phyloP scores from a whole-genome alignment of 2,113 vertebrate genomes.

The Hepsetus odoe region DNA sequence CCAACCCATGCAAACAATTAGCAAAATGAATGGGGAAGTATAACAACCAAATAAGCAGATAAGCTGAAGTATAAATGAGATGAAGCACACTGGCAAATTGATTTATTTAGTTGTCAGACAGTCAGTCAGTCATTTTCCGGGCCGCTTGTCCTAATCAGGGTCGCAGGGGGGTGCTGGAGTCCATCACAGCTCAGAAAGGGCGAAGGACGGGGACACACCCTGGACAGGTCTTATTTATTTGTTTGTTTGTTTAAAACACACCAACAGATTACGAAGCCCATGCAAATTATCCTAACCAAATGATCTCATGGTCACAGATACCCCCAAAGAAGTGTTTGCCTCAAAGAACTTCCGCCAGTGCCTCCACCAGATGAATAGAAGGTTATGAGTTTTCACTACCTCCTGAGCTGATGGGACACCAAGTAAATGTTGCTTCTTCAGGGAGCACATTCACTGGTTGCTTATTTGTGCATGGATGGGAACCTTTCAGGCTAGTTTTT shows the following conservation, averaged over 20 bases:
- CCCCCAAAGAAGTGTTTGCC: constrained; percentile 2
- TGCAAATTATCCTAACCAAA: constrained; percentile 10
- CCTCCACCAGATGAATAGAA: neutral
- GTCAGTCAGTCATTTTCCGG: no score
- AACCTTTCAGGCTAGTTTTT: neutral
- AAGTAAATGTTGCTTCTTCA: no score
- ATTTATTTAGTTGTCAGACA: no score
- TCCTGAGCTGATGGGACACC: no score
- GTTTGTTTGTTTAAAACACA: no score
- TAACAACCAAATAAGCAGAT: neutral
- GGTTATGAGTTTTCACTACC: neutral
- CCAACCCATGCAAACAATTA: neutral
- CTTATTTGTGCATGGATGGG: no score
- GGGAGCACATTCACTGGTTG: neutral
- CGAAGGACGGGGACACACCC: no score
- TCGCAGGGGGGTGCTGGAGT: no score
- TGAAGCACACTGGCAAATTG: constrained; percentile 9
- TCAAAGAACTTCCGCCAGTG: neutral
- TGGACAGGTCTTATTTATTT: no score
- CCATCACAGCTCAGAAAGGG: no score
- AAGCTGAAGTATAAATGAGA: constrained; percentile 20
- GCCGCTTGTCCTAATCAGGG: no score
- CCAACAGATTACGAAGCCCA: constrained; percentile 16
- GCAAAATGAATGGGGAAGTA: neutral
- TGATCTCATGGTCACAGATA: constrained; percentile 4